Evolutionary conservation across 2,888 invertebrate species (phyloP), one percentile per base, ranked within the genome.

Genomic region (Notodonta dromedarius): DNA sequence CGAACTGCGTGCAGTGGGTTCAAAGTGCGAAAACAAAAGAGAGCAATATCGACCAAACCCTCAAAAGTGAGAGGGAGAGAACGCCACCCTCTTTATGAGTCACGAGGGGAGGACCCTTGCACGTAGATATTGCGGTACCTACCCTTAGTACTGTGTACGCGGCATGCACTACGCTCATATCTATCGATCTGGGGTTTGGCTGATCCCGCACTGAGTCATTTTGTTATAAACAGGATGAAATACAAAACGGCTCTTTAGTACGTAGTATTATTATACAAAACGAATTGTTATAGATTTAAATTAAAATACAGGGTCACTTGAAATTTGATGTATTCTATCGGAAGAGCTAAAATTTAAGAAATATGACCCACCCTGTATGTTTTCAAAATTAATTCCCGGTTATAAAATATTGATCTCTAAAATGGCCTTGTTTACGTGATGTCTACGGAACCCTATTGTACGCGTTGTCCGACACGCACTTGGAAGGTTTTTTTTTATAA

Each of bases 11-110:
- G 76, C 75, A 77, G 77, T 79, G 76, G 78, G 81, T 82, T 79
- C 76, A 70, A 76, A 82, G 88, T 90, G 90, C 87, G 89, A 89
- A 92, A 92, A 92, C 93, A 93, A 93, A 91, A 93, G 91, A 90
- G 91, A 90, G 86, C 84, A 83, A 78, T 93, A 93, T 93, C 93
- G 93, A 93, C 92, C 91, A 88, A 90, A 89, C 91, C 87, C 90
- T 90, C 87, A 87, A 90, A 91, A 90, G 89, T 88, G 88, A 89
- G 89, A 88, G 39, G 91, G 88, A 24, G 24, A 24, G 87, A 82
- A 63, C 64, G 84, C 90, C 92, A 89, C 93, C 93, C 93, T 91
- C 90, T 91, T 93, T 91, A 91, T 93, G 93, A 93, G 82, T 93
- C 93, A 93, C 24, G 91, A 91, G 92, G 93, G 92, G 90, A 89